These are phyloP conservation scores for Sciurus niger DNA, from an alignment of 2,113 vertebrate species.

Conservation along the genomic window DNA sequence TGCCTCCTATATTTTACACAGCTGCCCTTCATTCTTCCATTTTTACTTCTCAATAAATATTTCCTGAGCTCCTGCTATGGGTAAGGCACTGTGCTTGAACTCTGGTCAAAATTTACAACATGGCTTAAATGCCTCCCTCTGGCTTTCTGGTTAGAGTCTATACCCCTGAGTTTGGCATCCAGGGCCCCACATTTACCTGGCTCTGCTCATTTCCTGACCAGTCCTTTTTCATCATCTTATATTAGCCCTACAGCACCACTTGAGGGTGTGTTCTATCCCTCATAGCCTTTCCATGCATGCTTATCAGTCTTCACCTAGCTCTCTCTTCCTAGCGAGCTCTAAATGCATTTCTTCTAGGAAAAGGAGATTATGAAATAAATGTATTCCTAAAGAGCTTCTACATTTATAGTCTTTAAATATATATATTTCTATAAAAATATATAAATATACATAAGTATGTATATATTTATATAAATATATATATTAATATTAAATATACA, in stretches of 20 bases:
- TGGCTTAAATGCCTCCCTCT: accelerated
- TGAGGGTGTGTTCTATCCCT: neutral
- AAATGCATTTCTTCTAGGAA: neutral
- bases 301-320: neutral
- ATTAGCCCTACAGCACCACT: too few species aligned
- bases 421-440: neutral
- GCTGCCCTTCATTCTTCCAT: neutral
- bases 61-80: neutral
- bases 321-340: neutral
- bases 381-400: neutral
- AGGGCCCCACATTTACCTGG: neutral
- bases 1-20: neutral
- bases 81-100: neutral
- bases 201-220: neutral
- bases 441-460: accelerated
- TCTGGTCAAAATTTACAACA: neutral
- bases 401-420: neutral
- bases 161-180: neutral
- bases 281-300: neutral
- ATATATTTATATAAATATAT: neutral
- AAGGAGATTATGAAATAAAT: neutral
- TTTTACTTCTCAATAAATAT: neutral
- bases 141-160: neutral
- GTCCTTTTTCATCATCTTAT: neutral
- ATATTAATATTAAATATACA: neutral